Percentiles rank a stretch among this genome's conserved stretches.
These are phyloP conservation scores for Apodemus sylvaticus DNA, from an alignment of 2,113 vertebrate genomes.

Conservation along the genomic window DNA sequence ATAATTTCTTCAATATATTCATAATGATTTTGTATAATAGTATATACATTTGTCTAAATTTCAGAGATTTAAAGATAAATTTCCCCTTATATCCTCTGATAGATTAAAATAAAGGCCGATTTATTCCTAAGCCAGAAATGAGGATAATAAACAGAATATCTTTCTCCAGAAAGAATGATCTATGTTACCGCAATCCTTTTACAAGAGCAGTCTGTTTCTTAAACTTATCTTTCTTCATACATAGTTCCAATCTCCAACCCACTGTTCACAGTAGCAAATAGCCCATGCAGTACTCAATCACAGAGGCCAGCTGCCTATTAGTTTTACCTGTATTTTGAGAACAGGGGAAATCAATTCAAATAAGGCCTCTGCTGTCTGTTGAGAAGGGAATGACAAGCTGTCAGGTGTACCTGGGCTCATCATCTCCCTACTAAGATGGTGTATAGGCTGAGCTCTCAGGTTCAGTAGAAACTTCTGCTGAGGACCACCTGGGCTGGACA, in stretches of 20 bases:
- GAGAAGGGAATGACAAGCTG: not conserved
- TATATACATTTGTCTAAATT: not conserved
- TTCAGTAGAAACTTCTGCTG: not conserved
- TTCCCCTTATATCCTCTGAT: not conserved
- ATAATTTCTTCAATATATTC: not conserved
- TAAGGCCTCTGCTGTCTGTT: not conserved
- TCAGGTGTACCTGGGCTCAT: not conserved
- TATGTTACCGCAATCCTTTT: not conserved
- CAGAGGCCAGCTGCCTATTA: fast-evolving
- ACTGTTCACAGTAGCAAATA: too few relatives aligned
- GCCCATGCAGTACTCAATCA: not conserved
- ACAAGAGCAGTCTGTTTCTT: not conserved
- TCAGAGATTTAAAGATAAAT: not conserved
- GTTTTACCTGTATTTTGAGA: not conserved
- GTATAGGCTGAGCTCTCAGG: fast-evolving
- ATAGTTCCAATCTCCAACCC: fast-evolving
- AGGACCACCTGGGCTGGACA: not conserved
- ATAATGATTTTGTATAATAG: not conserved
- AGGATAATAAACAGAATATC: not conserved
- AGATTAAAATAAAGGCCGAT: not conserved
- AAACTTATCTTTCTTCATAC: not conserved
- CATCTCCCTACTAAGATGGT: fast-evolving
- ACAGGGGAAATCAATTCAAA: not conserved
- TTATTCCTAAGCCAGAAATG: not conserved
- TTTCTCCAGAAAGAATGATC: not conserved